Evolutionary conservation across 2,888 invertebrate genomes (phyloP), one percentile per base, ranked within the genome.

Genomic region (Eupithecia exiguata): DNA sequence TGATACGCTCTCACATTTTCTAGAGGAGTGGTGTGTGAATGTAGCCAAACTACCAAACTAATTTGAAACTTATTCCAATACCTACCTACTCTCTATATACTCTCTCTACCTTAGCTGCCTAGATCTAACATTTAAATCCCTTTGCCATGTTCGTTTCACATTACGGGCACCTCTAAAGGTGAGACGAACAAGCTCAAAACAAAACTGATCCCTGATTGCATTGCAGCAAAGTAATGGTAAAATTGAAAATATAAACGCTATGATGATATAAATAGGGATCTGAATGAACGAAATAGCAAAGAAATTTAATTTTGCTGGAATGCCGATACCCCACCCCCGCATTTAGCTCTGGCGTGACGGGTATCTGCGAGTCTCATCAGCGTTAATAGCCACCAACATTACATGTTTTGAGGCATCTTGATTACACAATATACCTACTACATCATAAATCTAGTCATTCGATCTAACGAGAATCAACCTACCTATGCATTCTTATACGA

Each of bases 291-390:
- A 58, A 58, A 25, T n/a, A 58, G 49, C 36, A 6, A 63, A 53
- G 53, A 43, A 58, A 36, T 68, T 68, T 68, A 53, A 72, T 72
- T 70, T 72, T 68, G 65, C 69, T 62, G 68, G 72, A 72, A 75
- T 75, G 72, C 72, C 40, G 65, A 61, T 30, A 43, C 40, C 16
- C 40, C 40, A 25, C 72, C 75, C 75, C 70, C 65, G 49, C 69
- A 36, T 74, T 58, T 72, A 68, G 61, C 61, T 68, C 65, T 77
- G 58, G 75, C 75, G 77, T 75, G 77, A 79, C 71, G 72, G 69
- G 75, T 77, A 74, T 77, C 74, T 76, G 70, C 79, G 83, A 79
- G 82, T 83, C 83, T 85, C 81, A 83, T 87, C 84, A 79, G 78
- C 70, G 68, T 77, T 80, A 78, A 83, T 82, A 78, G 80, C 78